Evolutionary conservation across 2,888 invertebrate species (phyloP).

Genomic region (Tenthredo livida): DNA sequence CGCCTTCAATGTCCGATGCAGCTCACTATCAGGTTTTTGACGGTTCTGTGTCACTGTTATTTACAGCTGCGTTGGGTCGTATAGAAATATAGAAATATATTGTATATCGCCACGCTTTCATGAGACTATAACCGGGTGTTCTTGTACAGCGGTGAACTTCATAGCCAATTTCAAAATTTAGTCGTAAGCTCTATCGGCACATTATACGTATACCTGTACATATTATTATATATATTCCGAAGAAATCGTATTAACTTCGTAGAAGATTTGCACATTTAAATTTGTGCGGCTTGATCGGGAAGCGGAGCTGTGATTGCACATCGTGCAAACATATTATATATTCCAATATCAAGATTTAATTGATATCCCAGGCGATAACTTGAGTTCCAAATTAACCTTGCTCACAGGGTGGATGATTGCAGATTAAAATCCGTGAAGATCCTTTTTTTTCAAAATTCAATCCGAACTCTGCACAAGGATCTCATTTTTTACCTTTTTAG

Average conservation of each 20-base stretch:
- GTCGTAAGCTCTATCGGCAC: not conserved
- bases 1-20: constrained; percentile 2
- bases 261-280: constrained; percentile 20
- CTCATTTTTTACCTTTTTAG: not conserved
- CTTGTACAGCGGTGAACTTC: not conserved
- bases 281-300: not conserved
- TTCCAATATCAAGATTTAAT: constrained; percentile 27
- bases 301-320: constrained; percentile 13
- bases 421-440: not conserved
- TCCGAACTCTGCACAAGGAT: not conserved
- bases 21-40: constrained; percentile 2
- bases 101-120: not conserved
- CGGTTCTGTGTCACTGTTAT: constrained; percentile 12
- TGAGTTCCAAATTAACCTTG: constrained; percentile 6
- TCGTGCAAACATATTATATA: constrained; percentile 30
- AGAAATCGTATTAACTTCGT: constrained; percentile 3
- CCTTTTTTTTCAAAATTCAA: not conserved
- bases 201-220: not conserved
- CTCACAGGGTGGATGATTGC: not conserved
- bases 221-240: not conserved
- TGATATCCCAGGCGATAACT: constrained; percentile 31
- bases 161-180: not conserved
- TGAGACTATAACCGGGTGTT: not conserved
- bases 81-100: too few relatives aligned
- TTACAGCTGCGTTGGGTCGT: not conserved